These are phyloP conservation scores for Luscinia megarhynchos DNA, from an alignment of 2,797 vertebrate genomes.

Conservation along the genomic window DNA sequence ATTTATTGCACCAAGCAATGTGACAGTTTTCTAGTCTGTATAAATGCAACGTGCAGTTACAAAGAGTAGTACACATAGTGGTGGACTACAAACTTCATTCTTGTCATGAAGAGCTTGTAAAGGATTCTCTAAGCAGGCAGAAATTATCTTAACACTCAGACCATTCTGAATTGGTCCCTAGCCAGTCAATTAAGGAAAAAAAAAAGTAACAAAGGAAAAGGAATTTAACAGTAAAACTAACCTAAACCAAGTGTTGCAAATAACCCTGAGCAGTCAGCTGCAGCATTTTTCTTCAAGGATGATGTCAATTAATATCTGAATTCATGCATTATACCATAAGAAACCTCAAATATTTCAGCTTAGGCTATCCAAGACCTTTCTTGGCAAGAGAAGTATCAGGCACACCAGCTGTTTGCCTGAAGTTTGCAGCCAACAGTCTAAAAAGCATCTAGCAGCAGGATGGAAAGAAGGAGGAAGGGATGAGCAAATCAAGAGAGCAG, in stretches of 20 bases:
- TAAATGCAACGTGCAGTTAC: background rate
- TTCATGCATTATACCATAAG: background rate
- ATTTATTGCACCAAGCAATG: conserved; percentile 33
- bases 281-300: background rate
- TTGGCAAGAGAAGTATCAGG: background rate
- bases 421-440: background rate
- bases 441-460: background rate
- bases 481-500: background rate
- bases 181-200: background rate
- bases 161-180: background rate
- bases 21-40: background rate
- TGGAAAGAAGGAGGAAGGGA: background rate
- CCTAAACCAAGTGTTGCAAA: background rate
- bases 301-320: background rate
- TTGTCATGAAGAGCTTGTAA: background rate
- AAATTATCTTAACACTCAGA: background rate
- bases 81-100: background rate
- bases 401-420: background rate
- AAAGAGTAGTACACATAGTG: background rate
- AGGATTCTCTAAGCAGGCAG: background rate
- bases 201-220: background rate
- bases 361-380: background rate
- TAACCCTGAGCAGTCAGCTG: background rate
- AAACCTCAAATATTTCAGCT: background rate
- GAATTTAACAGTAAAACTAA: background rate